Evolutionary conservation across 2,797 vertebrate species (phyloP).

Genomic region (Gobionotothen gibberifrons): DNA sequence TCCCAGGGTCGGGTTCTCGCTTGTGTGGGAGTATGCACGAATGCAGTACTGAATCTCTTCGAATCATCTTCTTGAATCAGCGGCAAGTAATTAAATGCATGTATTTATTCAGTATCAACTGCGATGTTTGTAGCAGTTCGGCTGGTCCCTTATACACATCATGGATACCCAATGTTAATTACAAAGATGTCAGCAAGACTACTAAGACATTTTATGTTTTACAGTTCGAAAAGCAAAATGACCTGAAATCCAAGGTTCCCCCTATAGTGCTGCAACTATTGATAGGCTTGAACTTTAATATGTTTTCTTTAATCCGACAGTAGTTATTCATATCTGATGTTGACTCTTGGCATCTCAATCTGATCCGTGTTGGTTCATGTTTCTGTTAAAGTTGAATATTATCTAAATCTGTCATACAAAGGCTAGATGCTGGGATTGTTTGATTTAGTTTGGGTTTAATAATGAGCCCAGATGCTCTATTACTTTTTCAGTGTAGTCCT

Average conservation of each 20-base stretch:
- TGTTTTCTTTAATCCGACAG: not conserved
- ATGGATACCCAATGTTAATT: not conserved
- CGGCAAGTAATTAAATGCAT: slow-evolving; percentile 9
- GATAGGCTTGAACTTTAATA: not conserved
- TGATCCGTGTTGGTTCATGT: not conserved
- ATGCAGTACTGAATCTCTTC: slow-evolving; percentile 4
- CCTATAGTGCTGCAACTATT: not conserved
- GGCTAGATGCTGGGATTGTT: not conserved
- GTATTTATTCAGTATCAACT: not conserved
- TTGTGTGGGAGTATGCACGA: slow-evolving; percentile 22
- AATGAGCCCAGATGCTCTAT: not conserved
- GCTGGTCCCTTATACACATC: not conserved
- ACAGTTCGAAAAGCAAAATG: not conserved
- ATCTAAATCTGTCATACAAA: not conserved
- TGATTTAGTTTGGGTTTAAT: not conserved
- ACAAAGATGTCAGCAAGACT: not conserved
- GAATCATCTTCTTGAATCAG: slow-evolving; percentile 2
- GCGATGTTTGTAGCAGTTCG: not conserved
- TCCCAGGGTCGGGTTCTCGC: slow-evolving; percentile 2
- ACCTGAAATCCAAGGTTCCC: not conserved
- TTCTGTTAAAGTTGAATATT: not conserved
- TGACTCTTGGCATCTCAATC: not conserved
- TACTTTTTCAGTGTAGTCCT: not conserved
- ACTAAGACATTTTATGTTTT: not conserved
- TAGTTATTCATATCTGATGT: not conserved